These are phyloP conservation scores for Otocyon megalotis DNA, from an alignment of 2,113 vertebrate species.

Conservation along the genomic window DNA sequence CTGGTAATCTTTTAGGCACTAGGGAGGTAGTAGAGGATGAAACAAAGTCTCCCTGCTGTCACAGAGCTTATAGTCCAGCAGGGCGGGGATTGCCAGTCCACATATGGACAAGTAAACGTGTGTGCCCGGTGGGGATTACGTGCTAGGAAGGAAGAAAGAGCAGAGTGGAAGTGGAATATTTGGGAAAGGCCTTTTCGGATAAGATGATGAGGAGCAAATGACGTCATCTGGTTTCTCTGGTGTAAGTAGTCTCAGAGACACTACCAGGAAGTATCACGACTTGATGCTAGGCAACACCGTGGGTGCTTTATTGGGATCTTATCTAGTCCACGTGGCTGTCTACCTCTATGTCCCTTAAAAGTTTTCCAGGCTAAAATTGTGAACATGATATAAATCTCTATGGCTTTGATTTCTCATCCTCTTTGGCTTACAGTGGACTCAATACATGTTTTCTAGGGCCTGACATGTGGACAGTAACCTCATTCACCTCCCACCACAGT, in stretches of 20 bases:
- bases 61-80: not conserved
- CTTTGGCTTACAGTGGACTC: not conserved
- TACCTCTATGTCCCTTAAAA: not conserved
- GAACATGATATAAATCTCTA: not conserved
- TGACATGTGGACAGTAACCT: not conserved
- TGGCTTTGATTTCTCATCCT: slow-evolving; percentile 20
- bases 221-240: not conserved
- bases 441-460: not conserved
- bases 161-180: not conserved
- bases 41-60: not conserved
- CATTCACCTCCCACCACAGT: not conserved
- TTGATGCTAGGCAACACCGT: not conserved
- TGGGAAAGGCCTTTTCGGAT: slow-evolving; percentile 16
- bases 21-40: not conserved
- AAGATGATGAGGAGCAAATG: not conserved
- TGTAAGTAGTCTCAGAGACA: not conserved
- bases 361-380: slow-evolving; percentile 30
- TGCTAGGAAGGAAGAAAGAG: not conserved
- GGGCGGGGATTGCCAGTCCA: not conserved
- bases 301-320: not conserved
- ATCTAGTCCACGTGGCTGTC: not conserved
- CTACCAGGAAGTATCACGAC: not conserved
- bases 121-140: not conserved
- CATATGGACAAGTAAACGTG: not conserved
- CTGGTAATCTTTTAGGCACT: not conserved